Evolutionary conservation across 2,113 vertebrate genomes (phyloP).

Genomic region (Propithecus coquereli): DNA sequence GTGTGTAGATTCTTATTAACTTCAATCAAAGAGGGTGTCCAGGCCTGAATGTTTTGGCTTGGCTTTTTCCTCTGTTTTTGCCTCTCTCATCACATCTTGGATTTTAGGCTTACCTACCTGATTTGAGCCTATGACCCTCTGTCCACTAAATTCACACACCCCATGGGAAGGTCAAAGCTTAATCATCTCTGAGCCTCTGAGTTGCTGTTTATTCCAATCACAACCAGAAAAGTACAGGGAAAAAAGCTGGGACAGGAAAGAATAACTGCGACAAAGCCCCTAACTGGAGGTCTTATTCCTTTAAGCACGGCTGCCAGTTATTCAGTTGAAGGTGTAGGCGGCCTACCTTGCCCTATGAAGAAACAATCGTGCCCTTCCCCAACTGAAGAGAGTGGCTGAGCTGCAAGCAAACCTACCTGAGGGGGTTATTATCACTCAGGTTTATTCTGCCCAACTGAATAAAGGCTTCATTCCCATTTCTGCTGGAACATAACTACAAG

Average conservation of each 20-base stretch:
- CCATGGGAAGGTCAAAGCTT: neutral
- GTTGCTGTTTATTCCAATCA: neutral
- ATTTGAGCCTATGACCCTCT: neutral
- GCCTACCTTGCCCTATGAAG: neutral
- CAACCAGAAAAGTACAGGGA: neutral
- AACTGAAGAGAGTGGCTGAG: neutral
- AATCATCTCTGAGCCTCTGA: neutral
- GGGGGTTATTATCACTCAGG: neutral
- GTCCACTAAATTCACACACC: neutral
- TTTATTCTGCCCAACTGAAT: neutral
- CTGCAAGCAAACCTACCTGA: neutral
- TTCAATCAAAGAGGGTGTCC: neutral
- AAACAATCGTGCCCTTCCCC: neutral
- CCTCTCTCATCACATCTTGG: neutral
- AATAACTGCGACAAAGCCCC: neutral
- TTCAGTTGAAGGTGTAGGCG: neutral
- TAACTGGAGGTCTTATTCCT: neutral
- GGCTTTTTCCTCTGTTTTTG: neutral
- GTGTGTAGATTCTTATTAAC: neutral
- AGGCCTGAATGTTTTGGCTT: neutral
- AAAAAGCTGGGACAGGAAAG: neutral
- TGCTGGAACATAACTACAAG: neutral
- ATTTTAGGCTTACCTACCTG: neutral
- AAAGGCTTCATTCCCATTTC: slow-evolving; percentile 9
- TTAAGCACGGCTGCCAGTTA: neutral